Conservation (phyloP, 2,797 vertebrate genomes). For the Novumbra hubbsi region DNA sequence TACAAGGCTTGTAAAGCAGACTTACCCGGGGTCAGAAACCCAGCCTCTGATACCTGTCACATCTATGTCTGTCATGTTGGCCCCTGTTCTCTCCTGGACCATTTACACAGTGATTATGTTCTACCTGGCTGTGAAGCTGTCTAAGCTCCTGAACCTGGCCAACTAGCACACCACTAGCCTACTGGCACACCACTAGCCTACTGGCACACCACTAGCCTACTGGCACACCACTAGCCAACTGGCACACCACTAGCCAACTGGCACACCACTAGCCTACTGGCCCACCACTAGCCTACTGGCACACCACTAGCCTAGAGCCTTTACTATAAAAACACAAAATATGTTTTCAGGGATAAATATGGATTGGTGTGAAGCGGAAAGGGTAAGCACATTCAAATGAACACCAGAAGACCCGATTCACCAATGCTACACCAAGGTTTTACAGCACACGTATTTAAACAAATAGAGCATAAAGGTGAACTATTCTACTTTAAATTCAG, state of each 20-base stretch:
- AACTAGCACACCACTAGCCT: not conserved
- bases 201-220: not conserved
- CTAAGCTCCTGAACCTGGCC: not conserved
- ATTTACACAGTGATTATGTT: conserved; percentile 27
- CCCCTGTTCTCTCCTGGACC: conserved; percentile 44
- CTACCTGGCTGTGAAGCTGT: conserved; percentile 14
- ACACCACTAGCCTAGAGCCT: not conserved
- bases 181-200: not conserved
- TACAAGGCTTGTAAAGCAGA: conserved; percentile 51
- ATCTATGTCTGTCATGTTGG: conserved; percentile 35
- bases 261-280: not conserved
- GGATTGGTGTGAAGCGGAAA: no score
- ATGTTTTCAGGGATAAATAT: no score
- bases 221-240: not conserved
- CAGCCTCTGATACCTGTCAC: conserved; percentile 46
- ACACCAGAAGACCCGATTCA: no score
- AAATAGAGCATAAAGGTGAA: no score
- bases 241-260: not conserved
- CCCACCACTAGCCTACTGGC: not conserved
- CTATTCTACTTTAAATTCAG: no score
- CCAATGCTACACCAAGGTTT: no score
- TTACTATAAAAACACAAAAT: not conserved
- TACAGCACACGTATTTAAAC: no score
- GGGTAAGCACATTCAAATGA: no score
- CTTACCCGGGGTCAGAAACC: conserved; percentile 55